phyloP scores from a whole-genome alignment of 2,888 invertebrate genomes.

The Aproaerema taeniolella region DNA sequence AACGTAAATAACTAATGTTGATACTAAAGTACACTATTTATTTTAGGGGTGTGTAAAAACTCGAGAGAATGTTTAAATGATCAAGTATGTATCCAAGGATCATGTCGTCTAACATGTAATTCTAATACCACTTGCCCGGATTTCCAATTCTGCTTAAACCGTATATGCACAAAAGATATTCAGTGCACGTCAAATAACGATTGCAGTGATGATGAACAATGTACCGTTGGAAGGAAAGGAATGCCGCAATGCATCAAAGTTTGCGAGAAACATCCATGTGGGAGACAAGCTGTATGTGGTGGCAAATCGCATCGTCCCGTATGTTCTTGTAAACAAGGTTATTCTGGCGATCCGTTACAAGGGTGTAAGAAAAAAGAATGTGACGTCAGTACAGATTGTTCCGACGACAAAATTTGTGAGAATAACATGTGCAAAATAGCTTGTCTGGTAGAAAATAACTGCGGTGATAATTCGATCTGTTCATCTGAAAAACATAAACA shows the following conservation, averaged over 20 bases:
- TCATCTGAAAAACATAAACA: constrained; percentile 89
- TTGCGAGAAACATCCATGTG: constrained; percentile 85
- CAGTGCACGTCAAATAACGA: constrained; percentile 85
- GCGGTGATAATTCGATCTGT: constrained; percentile 91
- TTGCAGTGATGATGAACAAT: constrained; percentile 85
- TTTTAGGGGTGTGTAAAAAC: constrained; percentile 84
- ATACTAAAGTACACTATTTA: not conserved
- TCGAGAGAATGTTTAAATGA: constrained; percentile 90
- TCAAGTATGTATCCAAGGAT: constrained; percentile 89
- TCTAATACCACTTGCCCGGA: constrained; percentile 89
- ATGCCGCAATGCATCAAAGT: constrained; percentile 86
- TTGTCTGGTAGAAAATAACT: constrained; percentile 88
- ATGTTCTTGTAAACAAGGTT: constrained; percentile 88
- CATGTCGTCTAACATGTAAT: constrained; percentile 91
- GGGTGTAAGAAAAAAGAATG: constrained; percentile 91
- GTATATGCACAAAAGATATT: constrained; percentile 89
- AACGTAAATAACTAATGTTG: not conserved
- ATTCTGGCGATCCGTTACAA: constrained; percentile 87
- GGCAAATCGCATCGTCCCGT: constrained; percentile 84
- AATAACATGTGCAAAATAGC: constrained; percentile 90
- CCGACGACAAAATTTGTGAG: constrained; percentile 90
- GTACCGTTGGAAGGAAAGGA: constrained; percentile 81
- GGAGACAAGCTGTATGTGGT: constrained; percentile 88
- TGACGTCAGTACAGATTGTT: constrained; percentile 82
- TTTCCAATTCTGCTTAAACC: constrained; percentile 89